These are phyloP conservation scores for Polypedilum vanderplanki DNA, from an alignment of 1,140 invertebrate genomes.

Conservation along the genomic window DNA sequence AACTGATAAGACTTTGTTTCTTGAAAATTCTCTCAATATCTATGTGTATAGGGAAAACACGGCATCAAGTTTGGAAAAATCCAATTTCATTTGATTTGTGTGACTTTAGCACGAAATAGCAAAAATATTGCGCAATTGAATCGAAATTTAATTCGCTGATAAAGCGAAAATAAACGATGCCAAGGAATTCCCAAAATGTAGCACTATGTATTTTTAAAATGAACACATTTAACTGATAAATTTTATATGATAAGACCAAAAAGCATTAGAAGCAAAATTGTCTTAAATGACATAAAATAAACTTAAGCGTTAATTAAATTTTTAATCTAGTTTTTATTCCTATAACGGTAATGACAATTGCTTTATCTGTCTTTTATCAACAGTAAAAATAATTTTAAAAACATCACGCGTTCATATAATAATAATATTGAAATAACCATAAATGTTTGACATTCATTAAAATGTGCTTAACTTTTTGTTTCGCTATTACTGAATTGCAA, in stretches of 20 bases:
- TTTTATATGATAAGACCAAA: neutral
- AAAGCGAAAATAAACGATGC: neutral
- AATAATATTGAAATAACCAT: neutral
- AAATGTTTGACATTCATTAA: conserved; percentile 5
- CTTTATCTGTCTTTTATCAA: neutral
- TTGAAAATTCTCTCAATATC: no score
- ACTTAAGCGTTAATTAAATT: neutral
- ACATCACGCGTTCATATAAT: neutral
- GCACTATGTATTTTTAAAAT: neutral
- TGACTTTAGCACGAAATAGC: neutral
- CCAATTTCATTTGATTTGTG: conserved; percentile 19
- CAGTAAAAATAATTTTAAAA: neutral
- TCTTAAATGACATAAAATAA: neutral
- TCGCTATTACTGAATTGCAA: no score
- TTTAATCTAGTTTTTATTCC: conserved; percentile 3
- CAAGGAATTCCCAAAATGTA: neutral
- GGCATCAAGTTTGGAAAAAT: neutral
- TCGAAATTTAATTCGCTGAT: conserved; percentile 19
- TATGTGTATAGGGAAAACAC: no score
- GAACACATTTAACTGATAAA: neutral
- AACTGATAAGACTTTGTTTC: conserved; percentile 8
- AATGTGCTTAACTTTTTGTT: neutral
- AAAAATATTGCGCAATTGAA: neutral
- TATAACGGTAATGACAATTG: neutral
- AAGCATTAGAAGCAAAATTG: neutral